Evolutionary conservation across 2,888 invertebrate species (phyloP), one percentile per base, ranked within the genome.

Genomic region (Drosophila nr. fundita): DNA sequence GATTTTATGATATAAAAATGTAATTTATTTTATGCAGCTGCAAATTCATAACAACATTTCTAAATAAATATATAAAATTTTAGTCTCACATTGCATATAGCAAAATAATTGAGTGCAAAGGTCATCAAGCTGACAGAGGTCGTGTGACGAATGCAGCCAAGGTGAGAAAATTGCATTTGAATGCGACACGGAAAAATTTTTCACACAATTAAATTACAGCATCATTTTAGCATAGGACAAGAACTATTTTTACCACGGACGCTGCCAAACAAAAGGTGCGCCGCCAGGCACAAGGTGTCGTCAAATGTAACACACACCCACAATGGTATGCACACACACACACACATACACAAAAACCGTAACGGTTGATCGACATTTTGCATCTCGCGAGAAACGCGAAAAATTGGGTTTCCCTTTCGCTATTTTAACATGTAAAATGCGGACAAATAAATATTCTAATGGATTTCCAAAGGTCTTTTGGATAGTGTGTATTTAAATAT

Each of bases 191-290:
- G 59, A 65, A 83, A 80, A 75, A 67, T 82, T 87, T 87, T 73
- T 69, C 84, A 73, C 73, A 71, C 84, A 76, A 76, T 73, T 76
- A 82, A 87, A 84, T 73, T 82, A 73, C 82, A 68, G 60, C 69
- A 69, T 54, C 49, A 66, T 52, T 58, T 76, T 68, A 50, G 29
- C 59, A 67, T 40, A 27, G 57, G 60, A 62, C 40, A 54, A 61
- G 50, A 66, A 32, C 57, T 54, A 60, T 69, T 81, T 80, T 81
- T 65, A 81, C 72, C 78, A 67, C 68, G 72, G 72, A 71, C 67
- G 76, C 68, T 42, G 63, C 29, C 64, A 67, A 83, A 82, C 84
- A 87, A 82, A 82, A 76, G 87, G 70, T 59, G 65, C 50, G 64
- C 66, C 49, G 69, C 71, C 73, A 60, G 59, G 59, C 59, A 57